These are phyloP conservation scores for Thereva unica DNA, from an alignment of 2,888 invertebrate species.

Conservation along the genomic window DNA sequence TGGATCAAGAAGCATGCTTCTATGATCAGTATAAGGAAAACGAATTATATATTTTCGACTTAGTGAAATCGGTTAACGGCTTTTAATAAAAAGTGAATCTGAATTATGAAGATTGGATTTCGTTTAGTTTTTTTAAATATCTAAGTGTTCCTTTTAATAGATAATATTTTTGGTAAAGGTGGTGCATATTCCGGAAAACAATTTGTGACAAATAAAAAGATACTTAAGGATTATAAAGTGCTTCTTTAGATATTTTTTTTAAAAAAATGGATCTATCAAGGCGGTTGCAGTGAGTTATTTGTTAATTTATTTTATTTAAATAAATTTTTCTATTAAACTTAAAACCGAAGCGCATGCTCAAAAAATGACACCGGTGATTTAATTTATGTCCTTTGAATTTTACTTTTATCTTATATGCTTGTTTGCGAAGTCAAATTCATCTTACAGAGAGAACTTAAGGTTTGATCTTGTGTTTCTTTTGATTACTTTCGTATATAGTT, in stretches of 20 bases:
- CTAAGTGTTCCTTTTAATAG: conserved; percentile 11
- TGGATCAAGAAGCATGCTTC: conserved; percentile 43
- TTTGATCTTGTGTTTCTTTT: no score
- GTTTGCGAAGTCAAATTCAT: background rate
- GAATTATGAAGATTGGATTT: conserved; percentile 4
- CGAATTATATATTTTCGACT: conserved; percentile 21
- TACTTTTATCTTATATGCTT: background rate
- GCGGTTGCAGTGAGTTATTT: conserved; percentile 56
- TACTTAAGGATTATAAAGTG: conserved; percentile 17
- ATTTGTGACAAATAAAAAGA: conserved; percentile 6
- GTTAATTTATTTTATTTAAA: conserved; percentile 2
- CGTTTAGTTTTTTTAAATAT: conserved; percentile 7
- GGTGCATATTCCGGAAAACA: no score
- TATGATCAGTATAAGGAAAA: conserved; percentile 12
- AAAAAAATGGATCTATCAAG: conserved; percentile 58
- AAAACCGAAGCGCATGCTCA: no score
- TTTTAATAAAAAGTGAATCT: conserved; percentile 4
- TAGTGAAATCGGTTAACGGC: conserved; percentile 19
- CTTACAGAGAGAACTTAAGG: background rate
- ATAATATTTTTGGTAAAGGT: background rate
- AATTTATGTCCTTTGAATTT: background rate
- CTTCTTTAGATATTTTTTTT: background rate
- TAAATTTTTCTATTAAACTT: background rate
- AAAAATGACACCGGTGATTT: no score
- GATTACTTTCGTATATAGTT: no score